Conservation (phyloP, 2,888 invertebrate species). For the Pyrgus malvae region DNA sequence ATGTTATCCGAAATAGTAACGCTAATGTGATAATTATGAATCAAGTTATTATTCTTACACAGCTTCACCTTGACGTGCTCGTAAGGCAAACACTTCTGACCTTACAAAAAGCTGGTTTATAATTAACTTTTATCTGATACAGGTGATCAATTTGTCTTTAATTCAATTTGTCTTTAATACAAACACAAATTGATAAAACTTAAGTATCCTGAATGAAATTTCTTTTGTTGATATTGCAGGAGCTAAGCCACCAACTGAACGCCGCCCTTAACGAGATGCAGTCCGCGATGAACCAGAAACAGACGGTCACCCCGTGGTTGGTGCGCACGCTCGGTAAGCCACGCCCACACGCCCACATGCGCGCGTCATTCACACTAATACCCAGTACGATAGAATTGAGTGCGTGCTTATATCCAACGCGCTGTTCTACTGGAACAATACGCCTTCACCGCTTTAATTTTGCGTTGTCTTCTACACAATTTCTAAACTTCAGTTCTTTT, state of each 20-base stretch:
- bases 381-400: slow-evolving; percentile 11
- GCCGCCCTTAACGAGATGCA: slow-evolving; percentile 88
- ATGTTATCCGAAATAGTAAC: too few relatives aligned
- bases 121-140: too few relatives aligned
- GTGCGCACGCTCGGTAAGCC: slow-evolving; percentile 91
- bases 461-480: not conserved
- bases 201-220: not conserved
- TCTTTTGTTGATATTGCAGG: slow-evolving; percentile 70
- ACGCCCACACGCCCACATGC: not conserved
- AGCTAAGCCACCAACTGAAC: slow-evolving; percentile 94
- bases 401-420: slow-evolving; percentile 21
- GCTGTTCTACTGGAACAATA: not conserved
- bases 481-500: too few relatives aligned
- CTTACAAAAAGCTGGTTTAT: too few relatives aligned
- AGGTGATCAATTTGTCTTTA: too few relatives aligned
- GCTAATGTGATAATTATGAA: too few relatives aligned
- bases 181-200: not conserved
- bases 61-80: too few relatives aligned
- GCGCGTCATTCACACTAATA: not conserved
- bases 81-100: too few relatives aligned
- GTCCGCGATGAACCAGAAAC: slow-evolving; percentile 67
- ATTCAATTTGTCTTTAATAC: too few relatives aligned
- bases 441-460: not conserved
- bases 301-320: slow-evolving; percentile 94
- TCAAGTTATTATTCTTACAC: too few relatives aligned